Base-by-base conservation (phyloP, 2,888 invertebrate genomes). In the Drosophila leonis region DNA sequence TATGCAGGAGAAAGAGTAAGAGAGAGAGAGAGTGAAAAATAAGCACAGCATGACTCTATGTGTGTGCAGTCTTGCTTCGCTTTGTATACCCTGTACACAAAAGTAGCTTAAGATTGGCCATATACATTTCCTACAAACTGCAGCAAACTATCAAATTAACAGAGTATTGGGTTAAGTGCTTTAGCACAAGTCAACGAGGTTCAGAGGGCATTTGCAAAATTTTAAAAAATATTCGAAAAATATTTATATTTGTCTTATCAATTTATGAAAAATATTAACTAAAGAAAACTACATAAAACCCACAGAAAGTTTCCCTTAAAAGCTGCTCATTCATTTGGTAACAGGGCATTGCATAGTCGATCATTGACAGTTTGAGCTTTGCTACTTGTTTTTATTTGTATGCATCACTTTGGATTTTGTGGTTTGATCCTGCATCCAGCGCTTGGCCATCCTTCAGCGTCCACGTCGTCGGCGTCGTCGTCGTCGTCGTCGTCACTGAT, bases 381-480 rank as follows among this genome's bases (percentile, higher is more conserved):
- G n/a, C 39, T 60, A 27, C 55, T 59, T 71, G 80, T 74, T 76
- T 76, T 82, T 88, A 82, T 90, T 88, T 88, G 79, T 88, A 77
- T 88, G 82, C 88, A 87, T 81, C 80, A 90, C 86, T 86, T 86
- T 85, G 84, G 84, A 90, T 90, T 90, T 90, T 90, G 90, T 86
- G 87, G 88, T 89, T 90, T 90, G 90, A 90, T 89, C 90, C 90
- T 89, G 88, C 90, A 90, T 89, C 89, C 87, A 71, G 64, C 59
- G 72, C 78, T 78, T 75, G 81, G 81, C 75, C 68, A 75, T 75
- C 83, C 86, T 74, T 85, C 83, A 80, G 70, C 69, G 71, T 75
- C 88, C 67, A 55, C 75, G 81, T 65, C 71, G 24, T 24, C 24
- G 24, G 2, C 24, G 24, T 24, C 24, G 79, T 39, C 62, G 71